Evolutionary conservation across 1,140 invertebrate genomes (phyloP).

Genomic region (Piezodorus guildinii): DNA sequence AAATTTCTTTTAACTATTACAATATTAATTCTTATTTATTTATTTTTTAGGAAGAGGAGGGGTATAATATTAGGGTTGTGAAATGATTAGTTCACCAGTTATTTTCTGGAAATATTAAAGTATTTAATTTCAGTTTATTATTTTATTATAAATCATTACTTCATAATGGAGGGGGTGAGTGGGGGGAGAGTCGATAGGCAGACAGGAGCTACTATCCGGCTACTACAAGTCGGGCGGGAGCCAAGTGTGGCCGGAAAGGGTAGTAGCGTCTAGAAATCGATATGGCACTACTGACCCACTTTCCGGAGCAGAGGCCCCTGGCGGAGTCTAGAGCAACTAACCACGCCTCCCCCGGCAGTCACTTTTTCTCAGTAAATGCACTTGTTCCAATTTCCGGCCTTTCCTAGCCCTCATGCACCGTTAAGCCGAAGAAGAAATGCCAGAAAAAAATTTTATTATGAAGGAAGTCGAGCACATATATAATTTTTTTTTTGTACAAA

Average conservation of each 20-base stretch:
- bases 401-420: neutral
- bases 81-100: no score
- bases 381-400: neutral
- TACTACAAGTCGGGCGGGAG: neutral
- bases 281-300: conserved; percentile 5
- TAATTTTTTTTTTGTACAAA: no score
- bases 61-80: no score
- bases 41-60: no score
- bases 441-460: no score
- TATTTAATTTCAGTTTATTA: no score
- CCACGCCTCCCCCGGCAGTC: neutral
- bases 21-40: no score
- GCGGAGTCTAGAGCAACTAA: conserved; percentile 7
- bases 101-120: no score
- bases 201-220: neutral
- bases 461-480: no score
- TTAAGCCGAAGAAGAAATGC: neutral
- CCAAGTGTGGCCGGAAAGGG: neutral
- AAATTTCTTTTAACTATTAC: no score
- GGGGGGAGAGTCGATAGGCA: neutral
- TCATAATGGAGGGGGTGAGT: no score
- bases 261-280: neutral
- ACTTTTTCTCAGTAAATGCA: neutral
- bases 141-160: no score
- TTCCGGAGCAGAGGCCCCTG: neutral